Evolutionary conservation across 2,797 vertebrate species (phyloP), one percentile per base, ranked within the genome.

Genomic region (Kryptopterus vitreolus): DNA sequence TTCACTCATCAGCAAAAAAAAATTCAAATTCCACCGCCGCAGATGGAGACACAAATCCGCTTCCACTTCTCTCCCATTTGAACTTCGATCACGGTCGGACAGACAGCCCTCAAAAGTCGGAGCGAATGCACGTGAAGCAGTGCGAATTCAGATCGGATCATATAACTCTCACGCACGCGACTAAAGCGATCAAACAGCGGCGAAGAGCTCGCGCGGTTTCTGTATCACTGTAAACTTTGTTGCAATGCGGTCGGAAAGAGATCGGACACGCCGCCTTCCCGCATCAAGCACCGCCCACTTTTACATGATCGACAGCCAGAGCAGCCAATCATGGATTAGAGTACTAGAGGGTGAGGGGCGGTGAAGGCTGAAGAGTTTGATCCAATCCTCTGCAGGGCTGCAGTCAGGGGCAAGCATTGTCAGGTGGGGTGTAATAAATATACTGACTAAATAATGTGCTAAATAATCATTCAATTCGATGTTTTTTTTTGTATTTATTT

Each of bases 331-430:
- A 10, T 10, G 12, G 33, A 31, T 13, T 8, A 8, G 0, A 4
- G 18, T 18, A 5, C 15, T 0, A 0, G 43, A 33, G 18, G 3
- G 26, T 18, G 3, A 38, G 31, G 48, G 80, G 20, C 7, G 70
- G 86, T 35, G 75, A 58, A 0, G 33, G 62, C 10, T 52, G 62
- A 2, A 12, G 0, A 0, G 0, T 43, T 57, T 15, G 12, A 78
- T n/a, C 92, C 90, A 91, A 87, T 91, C 82, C 50, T 4, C n/a
- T n/a, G n/a, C n/a, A n/a, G n/a, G n/a, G 29, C 35, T 22, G 11
- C 33, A 24, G 53, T 16, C 52, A 24, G 1, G 26, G 6, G 4
- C n/a, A 24, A 16, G 38, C 7, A 8, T n/a, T 24, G 35, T 24
- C 12, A 15, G 69, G 7, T 11, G 48, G 8, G 38, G 38, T 10